Evolutionary conservation across 2,888 invertebrate species (phyloP), one percentile per base, ranked within the genome.

Genomic region (Geotrupes spiniger): DNA sequence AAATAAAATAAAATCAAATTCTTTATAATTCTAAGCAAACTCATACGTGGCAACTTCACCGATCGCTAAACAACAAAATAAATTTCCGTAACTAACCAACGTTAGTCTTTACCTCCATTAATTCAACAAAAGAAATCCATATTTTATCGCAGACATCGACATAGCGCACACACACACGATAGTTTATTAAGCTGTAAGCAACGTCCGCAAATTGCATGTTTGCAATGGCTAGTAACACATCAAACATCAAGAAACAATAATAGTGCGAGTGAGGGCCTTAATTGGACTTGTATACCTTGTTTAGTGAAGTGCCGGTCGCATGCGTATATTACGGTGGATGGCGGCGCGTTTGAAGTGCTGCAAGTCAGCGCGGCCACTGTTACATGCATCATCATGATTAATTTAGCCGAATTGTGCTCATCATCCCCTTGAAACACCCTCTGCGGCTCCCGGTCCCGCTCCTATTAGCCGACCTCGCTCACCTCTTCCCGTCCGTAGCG

Each of bases 351-450:
- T 63, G 60, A 63, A 59, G 52, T 54, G 46, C 46, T 52, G 58
- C 57, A 50, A 57, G 58, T 60, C 58, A 60, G 42, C 51, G 46
- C 43, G 50, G 55, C 54, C 56, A 58, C 56, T 55, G 57, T 63
- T 63, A 64, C 61, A 62, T 64, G 63, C 66, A 60, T 63, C 64
- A 65, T 66, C 64, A 61, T 64, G 64, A 66, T 68, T 67, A 65
- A 66, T 67, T 67, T 63, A 62, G 43, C 31, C 36, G 29, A 27
- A 46, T 51, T 47, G 38, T 51, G 43, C 46, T 36, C 42, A 46
- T 49, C 49, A 49, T 33, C 33, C 33, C 33, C 33, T 33, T 33
- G 33, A 33, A 33, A 33, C 33, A 33, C 11, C 33, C 33, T 33
- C 33, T 33, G 33, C 33, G 9, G 33, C 33, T 15, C 14, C 33